These are phyloP conservation scores for Himalopsyche phryganea DNA, from an alignment of 1,140 invertebrate species.

Conservation along the genomic window DNA sequence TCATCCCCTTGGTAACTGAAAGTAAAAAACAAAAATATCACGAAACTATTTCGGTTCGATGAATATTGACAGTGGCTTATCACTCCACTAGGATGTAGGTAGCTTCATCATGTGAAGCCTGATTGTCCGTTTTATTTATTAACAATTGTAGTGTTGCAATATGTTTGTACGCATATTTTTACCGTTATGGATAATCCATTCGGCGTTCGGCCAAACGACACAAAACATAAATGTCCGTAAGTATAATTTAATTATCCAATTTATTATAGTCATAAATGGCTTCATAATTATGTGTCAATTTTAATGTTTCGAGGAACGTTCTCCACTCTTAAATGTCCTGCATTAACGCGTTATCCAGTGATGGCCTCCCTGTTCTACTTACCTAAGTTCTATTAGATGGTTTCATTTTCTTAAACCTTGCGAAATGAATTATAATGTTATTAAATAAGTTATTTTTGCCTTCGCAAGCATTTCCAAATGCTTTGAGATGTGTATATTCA, in stretches of 20 bases:
- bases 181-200: conserved; percentile 3
- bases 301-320: too few relatives aligned
- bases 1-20: conserved; percentile 30
- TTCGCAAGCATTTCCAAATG: too few relatives aligned
- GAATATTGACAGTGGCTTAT: not conserved
- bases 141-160: not conserved
- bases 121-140: conserved; percentile 6
- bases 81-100: not conserved
- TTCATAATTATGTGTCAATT: too few relatives aligned
- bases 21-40: conserved; percentile 18
- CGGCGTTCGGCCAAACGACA: conserved; percentile 46
- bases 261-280: too few relatives aligned
- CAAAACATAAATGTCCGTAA: conserved; percentile 60
- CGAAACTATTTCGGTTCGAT: not conserved
- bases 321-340: too few relatives aligned
- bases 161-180: conserved; percentile 17
- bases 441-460: too few relatives aligned
- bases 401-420: too few relatives aligned
- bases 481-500: too few relatives aligned
- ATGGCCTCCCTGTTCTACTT: too few relatives aligned
- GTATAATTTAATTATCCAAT: conserved; percentile 37
- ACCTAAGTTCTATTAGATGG: too few relatives aligned
- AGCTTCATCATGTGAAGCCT: not conserved
- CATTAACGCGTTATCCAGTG: too few relatives aligned
- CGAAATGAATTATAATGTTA: too few relatives aligned